Percentiles rank a stretch among this genome's conserved stretches.
Conservation (phyloP, 2,888 invertebrate genomes). For the Mamestra brassicae region DNA sequence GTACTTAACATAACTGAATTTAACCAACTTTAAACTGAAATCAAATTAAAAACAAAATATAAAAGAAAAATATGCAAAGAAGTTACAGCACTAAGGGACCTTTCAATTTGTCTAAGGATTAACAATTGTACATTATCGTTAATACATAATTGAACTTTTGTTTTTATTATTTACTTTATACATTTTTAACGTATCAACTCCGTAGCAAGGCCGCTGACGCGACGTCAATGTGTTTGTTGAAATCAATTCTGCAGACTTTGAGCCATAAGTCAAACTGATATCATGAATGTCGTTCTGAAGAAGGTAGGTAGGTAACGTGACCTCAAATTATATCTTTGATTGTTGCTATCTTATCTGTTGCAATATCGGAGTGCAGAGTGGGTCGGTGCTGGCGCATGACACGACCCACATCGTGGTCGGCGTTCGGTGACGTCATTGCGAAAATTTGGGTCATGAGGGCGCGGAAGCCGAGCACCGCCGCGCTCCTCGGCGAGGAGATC, state of each 20-base stretch:
- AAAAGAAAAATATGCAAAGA: background rate
- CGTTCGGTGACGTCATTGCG: constrained; percentile 85
- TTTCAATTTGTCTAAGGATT: background rate
- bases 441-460: constrained; percentile 88
- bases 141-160: constrained; percentile 17
- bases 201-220: constrained; percentile 25
- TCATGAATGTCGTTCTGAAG: constrained; percentile 26
- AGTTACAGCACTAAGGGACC: constrained; percentile 6
- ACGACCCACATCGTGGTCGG: constrained; percentile 83
- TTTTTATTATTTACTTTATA: constrained; percentile 22
- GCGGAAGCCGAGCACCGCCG: constrained; percentile 72
- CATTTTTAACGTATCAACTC: constrained; percentile 25
- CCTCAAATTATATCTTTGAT: constrained; percentile 58
- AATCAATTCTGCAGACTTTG: constrained; percentile 39
- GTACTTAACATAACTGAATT: too few relatives aligned
- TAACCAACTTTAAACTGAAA: too few relatives aligned
- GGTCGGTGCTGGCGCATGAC: constrained; percentile 72
- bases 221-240: constrained; percentile 44
- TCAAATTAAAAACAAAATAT: background rate
- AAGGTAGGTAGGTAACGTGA: constrained; percentile 50
- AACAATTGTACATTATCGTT: constrained; percentile 28
- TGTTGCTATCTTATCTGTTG: constrained; percentile 66
- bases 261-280: constrained; percentile 34
- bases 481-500: constrained; percentile 67
- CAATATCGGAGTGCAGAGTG: constrained; percentile 68